Evolutionary conservation across 2,888 invertebrate genomes (phyloP), one percentile per base, ranked within the genome.

Genomic region (Sylvicola cinctus): DNA sequence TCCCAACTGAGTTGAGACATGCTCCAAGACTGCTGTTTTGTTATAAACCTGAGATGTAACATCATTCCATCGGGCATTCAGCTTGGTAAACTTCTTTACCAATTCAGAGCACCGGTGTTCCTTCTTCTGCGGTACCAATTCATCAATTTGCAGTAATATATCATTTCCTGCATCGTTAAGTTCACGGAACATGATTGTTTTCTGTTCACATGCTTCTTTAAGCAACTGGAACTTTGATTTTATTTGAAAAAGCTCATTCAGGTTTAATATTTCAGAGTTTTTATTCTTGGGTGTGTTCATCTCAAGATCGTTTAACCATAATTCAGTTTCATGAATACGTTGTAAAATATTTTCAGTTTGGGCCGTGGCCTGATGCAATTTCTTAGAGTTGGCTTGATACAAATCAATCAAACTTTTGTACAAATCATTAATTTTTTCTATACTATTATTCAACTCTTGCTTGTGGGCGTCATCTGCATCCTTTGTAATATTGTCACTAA

Each of bases 1-100:
- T 37, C 78, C 78, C 46, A 75, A 67, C 52, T 79, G 74, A 44
- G 70, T 72, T 49, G 77, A 76, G 35, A 79, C 77, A 51, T 80
- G 77, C 45, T 71, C 72, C 40, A 81, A 59, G 41, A 68, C 56
- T 16, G 61, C 70, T 46, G 74, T 70, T 29, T 71, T 61, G 46
- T 73, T 72, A 48, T 76, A 76, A 31, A 78, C 69, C 32, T 65
- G 61, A 51, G 72, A 69, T 20, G 73, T 74, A 33, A 72, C 70
- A 45, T 66, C 66, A 30, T 68, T 71, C 79, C 80, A 80, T 41
- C 69, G 62, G 31, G 74, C 73, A 57, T 72, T 77, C 31, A 80
- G 56, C 35, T 66, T 68, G 27, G 76, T 75, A 39, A 76, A 68
- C 36, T 68, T 66, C 41, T 68, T 63, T 15, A 72, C 71, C 39